Conservation (phyloP, 2,113 vertebrate genomes). For the Equus przewalskii region DNA sequence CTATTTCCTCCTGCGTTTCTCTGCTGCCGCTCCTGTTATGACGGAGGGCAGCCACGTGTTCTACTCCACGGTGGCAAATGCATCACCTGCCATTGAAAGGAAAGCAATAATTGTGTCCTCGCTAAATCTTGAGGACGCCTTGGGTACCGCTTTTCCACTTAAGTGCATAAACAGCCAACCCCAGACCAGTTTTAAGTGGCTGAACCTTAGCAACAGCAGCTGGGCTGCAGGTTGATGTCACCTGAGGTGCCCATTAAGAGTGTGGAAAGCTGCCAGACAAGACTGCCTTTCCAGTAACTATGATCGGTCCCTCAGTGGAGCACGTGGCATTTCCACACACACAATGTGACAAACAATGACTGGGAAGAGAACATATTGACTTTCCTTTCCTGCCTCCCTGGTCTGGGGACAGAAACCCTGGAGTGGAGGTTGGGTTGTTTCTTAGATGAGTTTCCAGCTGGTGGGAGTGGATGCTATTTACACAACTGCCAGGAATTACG, state of each 20-base stretch:
- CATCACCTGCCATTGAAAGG: constrained; percentile 83
- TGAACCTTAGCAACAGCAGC: constrained; percentile 79
- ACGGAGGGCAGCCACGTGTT: constrained; percentile 78
- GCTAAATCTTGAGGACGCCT: constrained; percentile 80
- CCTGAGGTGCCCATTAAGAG: constrained; percentile 83
- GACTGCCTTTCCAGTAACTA: constrained; percentile 67
- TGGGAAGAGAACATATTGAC: not conserved
- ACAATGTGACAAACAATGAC: not conserved
- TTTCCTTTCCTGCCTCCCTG: not conserved
- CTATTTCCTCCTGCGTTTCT: constrained; percentile 79
- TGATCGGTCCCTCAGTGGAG: constrained; percentile 73
- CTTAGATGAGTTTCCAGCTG: not conserved
- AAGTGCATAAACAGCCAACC: constrained; percentile 78
- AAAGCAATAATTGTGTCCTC: constrained; percentile 86
- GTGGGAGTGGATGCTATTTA: not conserved
- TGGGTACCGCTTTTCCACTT: constrained; percentile 78
- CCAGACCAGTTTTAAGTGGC: constrained; percentile 77
- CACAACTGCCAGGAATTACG: not conserved
- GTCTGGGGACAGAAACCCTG: not conserved
- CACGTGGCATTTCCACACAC: not conserved
- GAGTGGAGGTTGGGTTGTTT: not conserved
- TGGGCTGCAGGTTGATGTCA: constrained; percentile 83
- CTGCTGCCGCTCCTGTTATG: constrained; percentile 81
- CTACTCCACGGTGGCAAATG: constrained; percentile 83
- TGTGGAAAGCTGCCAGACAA: constrained; percentile 80